These are phyloP conservation scores for Mythimna vitellina DNA, from an alignment of 2,888 invertebrate genomes.

Conservation along the genomic window DNA sequence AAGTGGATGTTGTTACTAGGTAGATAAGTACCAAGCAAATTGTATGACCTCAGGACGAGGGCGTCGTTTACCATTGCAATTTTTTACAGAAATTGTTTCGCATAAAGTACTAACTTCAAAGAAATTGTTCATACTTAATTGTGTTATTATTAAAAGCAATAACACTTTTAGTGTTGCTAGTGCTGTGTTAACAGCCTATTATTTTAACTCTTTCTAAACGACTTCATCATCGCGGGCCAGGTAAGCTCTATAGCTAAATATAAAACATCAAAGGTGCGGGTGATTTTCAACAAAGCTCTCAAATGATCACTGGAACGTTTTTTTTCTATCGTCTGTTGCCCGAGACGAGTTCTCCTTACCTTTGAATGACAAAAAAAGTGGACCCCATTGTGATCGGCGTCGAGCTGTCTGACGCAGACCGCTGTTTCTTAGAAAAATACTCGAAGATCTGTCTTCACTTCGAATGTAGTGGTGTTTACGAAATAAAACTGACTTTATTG, in stretches of 20 bases:
- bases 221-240: slow-evolving; percentile 76
- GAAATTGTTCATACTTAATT: neutral
- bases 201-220: slow-evolving; percentile 74
- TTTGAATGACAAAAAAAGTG: slow-evolving; percentile 81
- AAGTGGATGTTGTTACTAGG: neutral
- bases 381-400: slow-evolving; percentile 86
- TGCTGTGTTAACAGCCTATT: slow-evolving; percentile 56
- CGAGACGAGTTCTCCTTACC: slow-evolving; percentile 80
- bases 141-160: slow-evolving; percentile 43
- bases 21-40: neutral
- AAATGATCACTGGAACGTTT: slow-evolving; percentile 79
- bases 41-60: neutral
- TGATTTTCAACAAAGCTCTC: slow-evolving; percentile 77
- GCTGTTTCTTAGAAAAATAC: slow-evolving; percentile 83
- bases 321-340: slow-evolving; percentile 81
- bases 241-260: slow-evolving; percentile 77
- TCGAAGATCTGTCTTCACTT: slow-evolving; percentile 64
- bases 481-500: slow-evolving; percentile 45
- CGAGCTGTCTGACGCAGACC: slow-evolving; percentile 86
- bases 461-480: slow-evolving; percentile 54
- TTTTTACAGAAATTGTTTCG: neutral
- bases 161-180: slow-evolving; percentile 49
- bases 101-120: neutral
- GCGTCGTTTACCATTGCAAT: neutral
- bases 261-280: slow-evolving; percentile 82